These are phyloP conservation scores for Galaxea fascicularis DNA, from an alignment of 92 coral and sea anemone genomes.

Conservation along the genomic window DNA sequence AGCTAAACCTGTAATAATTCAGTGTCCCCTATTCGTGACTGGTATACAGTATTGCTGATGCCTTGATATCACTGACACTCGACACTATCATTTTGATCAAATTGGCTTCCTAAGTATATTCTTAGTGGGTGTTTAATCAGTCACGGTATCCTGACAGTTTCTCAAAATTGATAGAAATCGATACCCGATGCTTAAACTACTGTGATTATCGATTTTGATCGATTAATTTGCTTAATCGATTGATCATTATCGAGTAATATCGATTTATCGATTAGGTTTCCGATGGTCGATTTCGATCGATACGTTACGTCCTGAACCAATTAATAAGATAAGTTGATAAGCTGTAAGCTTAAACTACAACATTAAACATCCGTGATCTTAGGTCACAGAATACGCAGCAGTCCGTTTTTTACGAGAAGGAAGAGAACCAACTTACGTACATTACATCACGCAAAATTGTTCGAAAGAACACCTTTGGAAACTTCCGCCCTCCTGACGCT, in stretches of 20 bases:
- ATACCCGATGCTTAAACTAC: background rate
- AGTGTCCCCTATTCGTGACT: background rate
- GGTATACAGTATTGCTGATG: background rate
- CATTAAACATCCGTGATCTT: no score
- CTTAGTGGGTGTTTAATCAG: background rate
- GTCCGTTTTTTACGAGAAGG: background rate
- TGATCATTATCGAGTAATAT: conserved; percentile 2
- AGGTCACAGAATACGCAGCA: background rate
- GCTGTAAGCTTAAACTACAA: no score
- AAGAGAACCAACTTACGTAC: conserved; percentile 64
- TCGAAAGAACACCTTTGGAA: conserved; percentile 84
- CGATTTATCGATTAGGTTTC: background rate
- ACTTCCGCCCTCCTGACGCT: conserved; percentile 90
- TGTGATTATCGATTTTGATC: conserved; percentile 11
- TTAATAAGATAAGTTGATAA: no score
- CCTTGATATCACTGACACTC: background rate
- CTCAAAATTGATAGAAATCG: background rate
- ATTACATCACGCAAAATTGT: conserved; percentile 86
- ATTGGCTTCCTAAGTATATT: conserved; percentile 5
- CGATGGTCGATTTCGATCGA: background rate
- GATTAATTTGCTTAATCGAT: conserved; percentile 2
- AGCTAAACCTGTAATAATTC: background rate
- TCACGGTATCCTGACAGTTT: background rate
- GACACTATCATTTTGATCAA: conserved; percentile 11
- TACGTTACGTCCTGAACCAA: background rate